Evolutionary conservation across 30 jellyfish, hydroid and myxozoan species (phyloP).

Genomic region (Nemopilema nomurai): DNA sequence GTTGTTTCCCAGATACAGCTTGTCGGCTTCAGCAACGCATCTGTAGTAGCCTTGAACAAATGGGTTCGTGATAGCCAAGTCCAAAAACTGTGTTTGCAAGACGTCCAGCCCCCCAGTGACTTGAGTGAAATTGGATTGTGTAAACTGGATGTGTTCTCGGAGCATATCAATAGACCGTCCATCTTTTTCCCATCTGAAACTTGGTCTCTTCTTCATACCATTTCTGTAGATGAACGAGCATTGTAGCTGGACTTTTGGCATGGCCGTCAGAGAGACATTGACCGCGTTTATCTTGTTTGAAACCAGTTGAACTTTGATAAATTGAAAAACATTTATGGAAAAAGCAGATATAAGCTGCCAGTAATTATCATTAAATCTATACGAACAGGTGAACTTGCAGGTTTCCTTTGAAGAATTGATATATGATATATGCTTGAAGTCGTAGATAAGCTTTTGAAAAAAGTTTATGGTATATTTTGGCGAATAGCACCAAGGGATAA

Average conservation of each 20-base stretch:
- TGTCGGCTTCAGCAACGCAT: neutral
- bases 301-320: neutral
- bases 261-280: neutral
- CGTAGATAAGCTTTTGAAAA: too few species aligned
- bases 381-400: too few species aligned
- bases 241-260: neutral
- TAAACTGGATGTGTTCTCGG: neutral
- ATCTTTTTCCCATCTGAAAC: neutral
- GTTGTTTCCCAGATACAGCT: neutral
- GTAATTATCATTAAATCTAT: neutral
- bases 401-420: too few species aligned
- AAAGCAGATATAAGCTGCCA: neutral
- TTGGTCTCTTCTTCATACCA: neutral
- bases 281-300: neutral
- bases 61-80: neutral
- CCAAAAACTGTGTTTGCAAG: neutral
- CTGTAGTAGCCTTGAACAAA: constrained; percentile 12
- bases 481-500: too few species aligned
- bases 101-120: neutral
- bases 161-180: neutral
- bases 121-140: neutral
- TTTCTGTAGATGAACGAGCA: neutral
- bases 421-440: too few species aligned
- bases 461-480: too few species aligned
- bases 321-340: neutral